phyloP scores from a whole-genome alignment of 2,888 invertebrate genomes.

The Thysanoteuthis rhombus region DNA sequence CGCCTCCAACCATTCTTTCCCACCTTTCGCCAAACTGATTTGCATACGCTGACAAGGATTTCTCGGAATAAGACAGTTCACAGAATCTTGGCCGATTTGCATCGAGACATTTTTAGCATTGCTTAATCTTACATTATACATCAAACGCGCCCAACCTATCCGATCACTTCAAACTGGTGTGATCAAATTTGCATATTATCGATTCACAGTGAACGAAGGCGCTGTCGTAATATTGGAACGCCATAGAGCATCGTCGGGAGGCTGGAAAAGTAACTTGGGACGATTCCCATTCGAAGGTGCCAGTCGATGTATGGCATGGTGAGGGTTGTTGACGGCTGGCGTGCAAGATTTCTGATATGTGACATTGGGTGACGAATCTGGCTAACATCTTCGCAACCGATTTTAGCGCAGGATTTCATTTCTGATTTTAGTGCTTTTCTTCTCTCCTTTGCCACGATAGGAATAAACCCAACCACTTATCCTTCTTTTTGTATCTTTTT shows the following conservation, averaged over 20 bases:
- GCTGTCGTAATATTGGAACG: not conserved
- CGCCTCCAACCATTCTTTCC: not conserved
- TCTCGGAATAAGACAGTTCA: not conserved
- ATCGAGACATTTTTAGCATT: not conserved
- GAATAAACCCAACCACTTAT: no score
- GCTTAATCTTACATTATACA: not conserved
- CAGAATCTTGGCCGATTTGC: not conserved
- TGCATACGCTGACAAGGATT: not conserved
- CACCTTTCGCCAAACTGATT: not conserved
- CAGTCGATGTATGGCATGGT: not conserved
- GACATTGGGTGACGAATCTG: not conserved
- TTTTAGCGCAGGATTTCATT: not conserved
- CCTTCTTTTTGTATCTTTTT: no score
- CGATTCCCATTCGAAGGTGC: not conserved
- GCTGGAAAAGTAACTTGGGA: not conserved
- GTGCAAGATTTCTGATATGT: not conserved
- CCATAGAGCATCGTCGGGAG: not conserved
- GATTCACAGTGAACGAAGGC: not conserved
- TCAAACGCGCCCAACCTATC: not conserved
- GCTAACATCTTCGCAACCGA: not conserved
- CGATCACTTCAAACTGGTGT: not conserved
- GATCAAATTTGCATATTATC: not conserved
- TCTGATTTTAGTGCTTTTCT: no score
- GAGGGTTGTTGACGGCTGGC: not conserved
- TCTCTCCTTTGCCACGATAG: not conserved